Conservation (phyloP, 2,888 invertebrate species). For the Hypercompe scribonia region DNA sequence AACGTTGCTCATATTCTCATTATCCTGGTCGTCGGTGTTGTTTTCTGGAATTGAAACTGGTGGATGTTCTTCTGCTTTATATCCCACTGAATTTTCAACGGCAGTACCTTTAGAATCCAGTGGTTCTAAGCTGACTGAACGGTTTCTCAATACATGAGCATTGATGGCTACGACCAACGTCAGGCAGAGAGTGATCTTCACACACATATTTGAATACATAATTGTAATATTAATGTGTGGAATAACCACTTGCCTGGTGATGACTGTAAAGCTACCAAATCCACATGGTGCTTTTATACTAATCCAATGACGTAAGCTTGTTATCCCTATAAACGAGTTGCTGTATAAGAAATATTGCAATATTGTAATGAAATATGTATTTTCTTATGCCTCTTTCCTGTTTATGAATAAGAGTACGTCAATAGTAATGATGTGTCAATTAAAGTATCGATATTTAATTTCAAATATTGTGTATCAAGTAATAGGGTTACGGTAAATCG, state of each 20-base stretch:
- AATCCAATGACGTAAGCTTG: conserved; percentile 5
- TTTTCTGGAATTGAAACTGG: conserved; percentile 31
- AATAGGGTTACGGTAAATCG: not conserved
- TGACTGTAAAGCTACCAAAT: conserved; percentile 4
- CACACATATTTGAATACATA: conserved; percentile 50
- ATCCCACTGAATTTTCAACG: conserved; percentile 36
- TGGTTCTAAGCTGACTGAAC: conserved; percentile 30
- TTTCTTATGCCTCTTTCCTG: not conserved
- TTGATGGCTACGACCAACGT: conserved; percentile 34
- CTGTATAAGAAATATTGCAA: not conserved
- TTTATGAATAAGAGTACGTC: not conserved
- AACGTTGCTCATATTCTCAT: conserved; percentile 24
- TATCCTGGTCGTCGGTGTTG: conserved; percentile 29
- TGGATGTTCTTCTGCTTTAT: conserved; percentile 16
- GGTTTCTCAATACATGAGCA: conserved; percentile 30
- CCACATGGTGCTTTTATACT: conserved; percentile 14
- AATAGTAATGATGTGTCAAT: not conserved
- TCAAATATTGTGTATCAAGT: not conserved
- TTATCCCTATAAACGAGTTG: not conserved
- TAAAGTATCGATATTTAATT: not conserved
- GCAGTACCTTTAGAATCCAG: conserved; percentile 27
- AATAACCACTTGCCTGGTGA: conserved; percentile 22
- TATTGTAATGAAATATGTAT: not conserved
- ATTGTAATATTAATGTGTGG: conserved; percentile 43
- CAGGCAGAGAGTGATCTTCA: conserved; percentile 43